Percentiles rank a stretch among this genome's conserved stretches.
phyloP scores from a whole-genome alignment of 2,888 invertebrate species.

The Pseudolycoriella hygida region DNA sequence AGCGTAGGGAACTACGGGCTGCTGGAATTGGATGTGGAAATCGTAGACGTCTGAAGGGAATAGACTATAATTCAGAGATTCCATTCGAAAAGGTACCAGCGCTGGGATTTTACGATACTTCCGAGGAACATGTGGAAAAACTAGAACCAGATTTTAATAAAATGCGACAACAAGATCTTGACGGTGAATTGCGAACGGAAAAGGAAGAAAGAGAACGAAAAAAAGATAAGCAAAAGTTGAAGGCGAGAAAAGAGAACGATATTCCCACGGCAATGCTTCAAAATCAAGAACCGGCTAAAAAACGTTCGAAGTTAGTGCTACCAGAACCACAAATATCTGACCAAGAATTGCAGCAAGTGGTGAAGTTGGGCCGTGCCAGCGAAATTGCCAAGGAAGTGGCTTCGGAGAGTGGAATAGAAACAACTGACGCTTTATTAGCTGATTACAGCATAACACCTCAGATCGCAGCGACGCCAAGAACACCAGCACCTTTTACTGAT shows the following conservation, averaged over 20 bases:
- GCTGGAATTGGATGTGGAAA: conserved; percentile 64
- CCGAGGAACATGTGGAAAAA: conserved; percentile 73
- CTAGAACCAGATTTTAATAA: conserved; percentile 78
- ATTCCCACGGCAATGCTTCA: conserved; percentile 79
- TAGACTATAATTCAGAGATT: conserved; percentile 94
- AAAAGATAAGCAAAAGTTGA: conserved; percentile 89
- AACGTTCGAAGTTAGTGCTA: conserved; percentile 87
- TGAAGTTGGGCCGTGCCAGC: conserved; percentile 78
- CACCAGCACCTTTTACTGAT: conserved; percentile 71
- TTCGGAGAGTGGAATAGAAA: conserved; percentile 53
- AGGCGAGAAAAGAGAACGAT: conserved; percentile 90
- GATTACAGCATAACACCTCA: conserved; percentile 74
- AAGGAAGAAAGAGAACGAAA: conserved; percentile 84
- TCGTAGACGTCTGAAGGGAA: conserved; percentile 51
- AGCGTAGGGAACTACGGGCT: conserved; percentile 90
- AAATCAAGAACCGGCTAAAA: conserved; percentile 75
- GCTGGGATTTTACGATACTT: conserved; percentile 87
- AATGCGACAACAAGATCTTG: conserved; percentile 80
- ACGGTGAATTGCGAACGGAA: conserved; percentile 79
- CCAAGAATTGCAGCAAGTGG: conserved; percentile 63
- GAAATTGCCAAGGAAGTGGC: conserved; percentile 82
- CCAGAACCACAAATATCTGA: conserved; percentile 96
- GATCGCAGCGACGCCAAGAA: conserved; percentile 59
- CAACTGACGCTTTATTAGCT: conserved; percentile 73
- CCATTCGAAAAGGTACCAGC: conserved; percentile 94